These are phyloP conservation scores for Prenolepis imparis DNA, from an alignment of 2,888 invertebrate species.

Conservation along the genomic window DNA sequence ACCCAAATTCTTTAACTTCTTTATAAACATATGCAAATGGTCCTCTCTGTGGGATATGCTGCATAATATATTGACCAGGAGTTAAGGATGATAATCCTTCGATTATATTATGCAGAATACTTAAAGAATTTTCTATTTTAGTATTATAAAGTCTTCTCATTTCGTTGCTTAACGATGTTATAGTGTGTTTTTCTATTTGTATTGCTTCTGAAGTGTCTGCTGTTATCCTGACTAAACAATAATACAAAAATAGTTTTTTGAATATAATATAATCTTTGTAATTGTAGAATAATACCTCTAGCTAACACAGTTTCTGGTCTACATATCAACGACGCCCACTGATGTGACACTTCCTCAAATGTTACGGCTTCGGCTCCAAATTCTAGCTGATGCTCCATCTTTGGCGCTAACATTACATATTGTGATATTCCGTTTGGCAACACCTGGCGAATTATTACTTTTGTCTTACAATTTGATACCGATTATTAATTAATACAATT, in stretches of 20 bases:
- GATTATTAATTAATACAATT: neutral
- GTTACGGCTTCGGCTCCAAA: constrained; percentile 79
- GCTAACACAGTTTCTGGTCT: constrained; percentile 74
- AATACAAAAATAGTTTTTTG: constrained; percentile 14
- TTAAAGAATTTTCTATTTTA: constrained; percentile 73
- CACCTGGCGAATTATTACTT: constrained; percentile 59
- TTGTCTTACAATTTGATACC: neutral
- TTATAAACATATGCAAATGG: constrained; percentile 77
- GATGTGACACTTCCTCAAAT: constrained; percentile 77
- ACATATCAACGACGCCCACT: constrained; percentile 77
- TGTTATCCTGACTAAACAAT: constrained; percentile 74
- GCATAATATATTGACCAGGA: constrained; percentile 77
- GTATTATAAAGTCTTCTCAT: constrained; percentile 76
- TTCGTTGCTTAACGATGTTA: constrained; percentile 76
- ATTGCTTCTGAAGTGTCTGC: constrained; percentile 72
- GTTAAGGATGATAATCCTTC: constrained; percentile 69
- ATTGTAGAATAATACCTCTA: constrained; percentile 69
- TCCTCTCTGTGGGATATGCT: constrained; percentile 74
- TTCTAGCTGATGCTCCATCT: constrained; percentile 77
- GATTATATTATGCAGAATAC: constrained; percentile 76
- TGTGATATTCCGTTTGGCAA: constrained; percentile 51
- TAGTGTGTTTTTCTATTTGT: constrained; percentile 76
- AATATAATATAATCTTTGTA: neutral
- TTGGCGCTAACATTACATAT: constrained; percentile 74
- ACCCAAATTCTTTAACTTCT: constrained; percentile 67